Conservation (phyloP, 2,888 invertebrate genomes). For the Trichopoda pennipes region DNA sequence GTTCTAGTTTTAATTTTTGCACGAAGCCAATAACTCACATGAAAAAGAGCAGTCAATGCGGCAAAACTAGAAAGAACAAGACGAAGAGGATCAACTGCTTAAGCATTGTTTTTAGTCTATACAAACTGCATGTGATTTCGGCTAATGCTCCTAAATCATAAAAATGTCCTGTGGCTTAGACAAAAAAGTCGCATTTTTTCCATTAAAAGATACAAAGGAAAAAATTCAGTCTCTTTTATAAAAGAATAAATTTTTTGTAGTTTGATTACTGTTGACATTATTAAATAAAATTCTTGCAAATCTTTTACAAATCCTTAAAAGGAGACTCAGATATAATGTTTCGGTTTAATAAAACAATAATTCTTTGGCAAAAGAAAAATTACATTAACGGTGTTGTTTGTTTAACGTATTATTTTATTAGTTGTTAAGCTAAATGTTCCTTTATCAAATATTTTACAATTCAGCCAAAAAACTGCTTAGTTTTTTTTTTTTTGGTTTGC, state of each 20-base stretch:
- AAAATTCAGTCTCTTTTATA: slow-evolving; percentile 11
- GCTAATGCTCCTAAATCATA: slow-evolving; percentile 59
- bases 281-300: slow-evolving; percentile 57
- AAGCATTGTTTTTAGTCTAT: slow-evolving; percentile 34
- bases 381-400: not conserved
- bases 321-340: not conserved
- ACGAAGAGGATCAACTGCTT: slow-evolving; percentile 45
- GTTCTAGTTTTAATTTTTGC: slow-evolving; percentile 20
- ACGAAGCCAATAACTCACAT: slow-evolving; percentile 68
- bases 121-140: slow-evolving; percentile 49
- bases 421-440: not conserved
- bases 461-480: not conserved
- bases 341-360: slow-evolving; percentile 25
- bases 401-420: slow-evolving; percentile 21
- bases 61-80: slow-evolving; percentile 34
- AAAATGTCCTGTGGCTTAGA: slow-evolving; percentile 66
- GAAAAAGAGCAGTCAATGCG: slow-evolving; percentile 63
- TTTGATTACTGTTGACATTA: slow-evolving; percentile 69
- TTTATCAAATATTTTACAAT: slow-evolving; percentile 8
- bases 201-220: slow-evolving; percentile 2
- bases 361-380: slow-evolving; percentile 1
- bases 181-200: slow-evolving; percentile 36
- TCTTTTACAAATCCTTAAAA: slow-evolving; percentile 26
- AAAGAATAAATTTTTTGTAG: slow-evolving; percentile 32
- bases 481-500: slow-evolving; percentile 67